Percentiles rank a stretch among this genome's conserved stretches.
phyloP scores from a whole-genome alignment of 2,888 invertebrate genomes.

The Synanthedon formicaeformis region DNA sequence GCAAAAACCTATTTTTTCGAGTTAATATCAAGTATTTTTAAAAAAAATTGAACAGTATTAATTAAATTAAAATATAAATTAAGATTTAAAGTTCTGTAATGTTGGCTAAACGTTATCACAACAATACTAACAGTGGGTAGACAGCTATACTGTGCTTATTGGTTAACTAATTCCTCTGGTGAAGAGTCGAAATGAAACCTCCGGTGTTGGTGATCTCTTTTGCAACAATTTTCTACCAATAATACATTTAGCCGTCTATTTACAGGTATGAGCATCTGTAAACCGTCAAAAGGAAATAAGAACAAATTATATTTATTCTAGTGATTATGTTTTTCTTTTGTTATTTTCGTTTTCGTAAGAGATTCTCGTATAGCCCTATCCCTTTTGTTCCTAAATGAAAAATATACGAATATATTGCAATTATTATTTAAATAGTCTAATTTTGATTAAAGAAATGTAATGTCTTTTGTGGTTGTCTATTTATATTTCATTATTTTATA shows the following conservation, averaged over 20 bases:
- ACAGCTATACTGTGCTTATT: not conserved
- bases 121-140: not conserved
- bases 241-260: slow-evolving; percentile 27
- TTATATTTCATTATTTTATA: no score
- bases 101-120: not conserved
- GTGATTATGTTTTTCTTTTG: slow-evolving; percentile 26
- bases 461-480: not conserved
- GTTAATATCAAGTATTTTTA: no score
- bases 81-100: not conserved
- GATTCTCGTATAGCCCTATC: slow-evolving; percentile 33
- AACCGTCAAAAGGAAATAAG: slow-evolving; percentile 41
- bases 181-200: not conserved
- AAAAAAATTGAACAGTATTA: no score
- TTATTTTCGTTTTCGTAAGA: slow-evolving; percentile 29
- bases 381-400: slow-evolving; percentile 46
- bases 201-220: slow-evolving; percentile 20
- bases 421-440: no score
- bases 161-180: not conserved
- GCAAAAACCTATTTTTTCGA: no score
- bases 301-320: slow-evolving; percentile 31
- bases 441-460: slow-evolving; percentile 14
- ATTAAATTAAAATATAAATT: not conserved
- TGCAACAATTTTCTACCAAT: slow-evolving; percentile 4
- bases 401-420: slow-evolving; percentile 5
- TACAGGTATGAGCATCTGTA: slow-evolving; percentile 56